Evolutionary conservation across 2,113 vertebrate genomes (phyloP), one percentile per base, ranked within the genome.

Genomic region (Arenaria interpres): DNA sequence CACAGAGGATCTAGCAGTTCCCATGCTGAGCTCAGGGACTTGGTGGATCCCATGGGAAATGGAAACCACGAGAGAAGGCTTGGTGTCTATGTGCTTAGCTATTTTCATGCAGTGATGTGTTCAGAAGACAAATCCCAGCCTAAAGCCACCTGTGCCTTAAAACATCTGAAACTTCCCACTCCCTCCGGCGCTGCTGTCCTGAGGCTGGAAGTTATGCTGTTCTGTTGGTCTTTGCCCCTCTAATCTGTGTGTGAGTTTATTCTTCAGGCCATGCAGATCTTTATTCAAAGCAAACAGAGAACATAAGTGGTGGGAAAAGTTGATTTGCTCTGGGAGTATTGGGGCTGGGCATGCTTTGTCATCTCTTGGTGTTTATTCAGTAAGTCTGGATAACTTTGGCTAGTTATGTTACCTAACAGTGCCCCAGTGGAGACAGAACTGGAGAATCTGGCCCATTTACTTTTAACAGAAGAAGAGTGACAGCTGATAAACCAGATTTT

Each of bases 41-140:
- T 83, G 33, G 35, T 83, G 86, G 7, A 35, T 93, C 33, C 69
- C 12, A 2, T 24, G n/a, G 83, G 57, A 78, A 74, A 30, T 45
- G 35, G 48, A 4, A 85, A 28, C 23, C 33, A 30, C 0, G 1
- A 39, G 45, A 62, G 23, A 80, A 12, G 37, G 24, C 37, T 64
- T 3, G 1, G 10, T 41, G 28, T 12, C 5, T 35, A 5, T 4
- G 25, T 53, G 56, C 11, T 50, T 56, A 0, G 1, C 35, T 68
- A 16, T 43, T 79, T 48, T 69, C 48, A 25, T 37, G n/a, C 13
- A 28, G 7, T 19, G 14, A 30, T 37, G 43, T 89, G 33, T 41
- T 57, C 50, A 59, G 81, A 71, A 56, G 60, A 56, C 11, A 56
- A 62, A 85, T n/a, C 32, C 14, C 35, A 68, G 11, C 41, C 41